Evolutionary conservation across 2,888 invertebrate species (phyloP).

Genomic region (Zhuqinia jingwanae): DNA sequence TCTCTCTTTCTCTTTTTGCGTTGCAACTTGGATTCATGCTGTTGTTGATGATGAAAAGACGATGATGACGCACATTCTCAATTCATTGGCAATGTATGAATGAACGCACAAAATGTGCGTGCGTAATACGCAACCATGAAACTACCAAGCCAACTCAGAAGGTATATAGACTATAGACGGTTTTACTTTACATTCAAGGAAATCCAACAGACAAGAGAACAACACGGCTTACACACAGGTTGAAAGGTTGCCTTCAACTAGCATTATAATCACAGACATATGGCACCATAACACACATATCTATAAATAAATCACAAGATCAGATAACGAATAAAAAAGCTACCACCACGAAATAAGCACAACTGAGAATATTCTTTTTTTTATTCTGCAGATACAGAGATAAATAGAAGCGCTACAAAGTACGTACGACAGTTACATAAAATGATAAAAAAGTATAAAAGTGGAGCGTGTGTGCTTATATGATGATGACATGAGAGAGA

Average conservation of each 20-base stretch:
- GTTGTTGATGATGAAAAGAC: not conserved
- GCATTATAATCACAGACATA: not conserved
- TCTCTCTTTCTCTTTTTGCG: not conserved
- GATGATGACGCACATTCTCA: conserved; percentile 39
- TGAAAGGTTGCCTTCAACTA: not conserved
- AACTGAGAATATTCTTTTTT: no score
- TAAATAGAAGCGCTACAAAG: no score
- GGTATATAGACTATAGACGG: conserved; percentile 13
- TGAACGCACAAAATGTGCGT: conserved; percentile 19
- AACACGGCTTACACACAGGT: not conserved
- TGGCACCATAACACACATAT: not conserved
- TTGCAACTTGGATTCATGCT: not conserved
- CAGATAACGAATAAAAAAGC: conserved; percentile 6
- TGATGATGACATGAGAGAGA: no score
- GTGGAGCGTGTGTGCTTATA: no score
- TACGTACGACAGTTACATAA: no score
- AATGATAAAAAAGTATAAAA: no score
- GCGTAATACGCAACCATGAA: not conserved
- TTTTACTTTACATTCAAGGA: no score
- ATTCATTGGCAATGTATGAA: conserved; percentile 29
- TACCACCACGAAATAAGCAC: not conserved
- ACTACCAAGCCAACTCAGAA: not conserved
- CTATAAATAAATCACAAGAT: conserved; percentile 44
- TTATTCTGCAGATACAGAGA: no score
- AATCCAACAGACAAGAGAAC: no score